Percentiles rank a stretch among this genome's conserved stretches.
Conservation (phyloP, 2,888 invertebrate species). For the Trichogramma evanescens region DNA sequence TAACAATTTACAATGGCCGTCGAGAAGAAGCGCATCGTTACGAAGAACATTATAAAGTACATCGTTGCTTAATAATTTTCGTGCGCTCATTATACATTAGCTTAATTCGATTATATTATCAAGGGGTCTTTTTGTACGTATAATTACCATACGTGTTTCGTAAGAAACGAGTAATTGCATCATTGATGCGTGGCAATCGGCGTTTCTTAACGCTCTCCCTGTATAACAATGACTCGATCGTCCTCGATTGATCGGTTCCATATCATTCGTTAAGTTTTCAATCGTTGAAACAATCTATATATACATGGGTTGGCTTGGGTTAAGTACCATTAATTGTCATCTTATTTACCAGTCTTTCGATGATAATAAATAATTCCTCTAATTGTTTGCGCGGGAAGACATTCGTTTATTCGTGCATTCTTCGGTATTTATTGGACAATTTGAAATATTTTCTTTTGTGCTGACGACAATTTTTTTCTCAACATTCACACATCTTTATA, state of each 20-base stretch:
- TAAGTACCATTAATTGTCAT: slow-evolving; percentile 22
- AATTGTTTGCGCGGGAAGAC: slow-evolving; percentile 12
- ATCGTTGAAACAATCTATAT: slow-evolving; percentile 5
- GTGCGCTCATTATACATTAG: slow-evolving; percentile 8
- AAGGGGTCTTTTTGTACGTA: slow-evolving; percentile 9
- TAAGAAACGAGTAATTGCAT: slow-evolving; percentile 3
- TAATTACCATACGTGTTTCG: slow-evolving; percentile 7
- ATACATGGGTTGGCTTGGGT: slow-evolving; percentile 9
- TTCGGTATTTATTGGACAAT: too few relatives aligned
- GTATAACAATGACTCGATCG: slow-evolving; percentile 1
- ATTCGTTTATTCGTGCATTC: not conserved
- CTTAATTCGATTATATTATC: slow-evolving; percentile 12
- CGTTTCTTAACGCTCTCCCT: slow-evolving; percentile 7
- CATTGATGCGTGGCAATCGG: slow-evolving; percentile 7
- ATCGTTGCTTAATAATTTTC: slow-evolving; percentile 8
- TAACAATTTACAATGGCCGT: slow-evolving; percentile 15
- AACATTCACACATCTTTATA: too few relatives aligned
- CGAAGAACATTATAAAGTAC: slow-evolving; percentile 12
- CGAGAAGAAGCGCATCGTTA: slow-evolving; percentile 8
- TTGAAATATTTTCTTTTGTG: not conserved
- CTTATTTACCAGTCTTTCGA: slow-evolving; percentile 20
- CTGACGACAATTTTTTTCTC: too few relatives aligned
- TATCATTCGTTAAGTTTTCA: slow-evolving; percentile 10
- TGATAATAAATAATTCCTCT: not conserved
- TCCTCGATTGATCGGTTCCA: slow-evolving; percentile 2